Conservation (phyloP, 2,888 invertebrate species). For the Polydrusus cervinus region DNA sequence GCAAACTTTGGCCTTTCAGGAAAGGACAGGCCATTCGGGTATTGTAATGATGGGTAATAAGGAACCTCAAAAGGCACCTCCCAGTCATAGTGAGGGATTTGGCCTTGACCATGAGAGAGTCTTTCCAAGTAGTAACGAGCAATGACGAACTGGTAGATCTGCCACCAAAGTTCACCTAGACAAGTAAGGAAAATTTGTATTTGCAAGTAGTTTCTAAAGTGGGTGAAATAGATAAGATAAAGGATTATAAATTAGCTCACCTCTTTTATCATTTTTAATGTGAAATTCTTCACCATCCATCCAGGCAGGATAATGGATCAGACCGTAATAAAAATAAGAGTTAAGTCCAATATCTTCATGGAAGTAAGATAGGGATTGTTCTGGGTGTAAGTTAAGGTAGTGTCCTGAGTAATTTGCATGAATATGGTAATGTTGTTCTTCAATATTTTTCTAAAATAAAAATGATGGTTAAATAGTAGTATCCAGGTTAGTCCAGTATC, state of each 20-base stretch:
- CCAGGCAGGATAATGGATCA: slow-evolving; percentile 79
- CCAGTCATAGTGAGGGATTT: slow-evolving; percentile 76
- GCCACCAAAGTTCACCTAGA: slow-evolving; percentile 75
- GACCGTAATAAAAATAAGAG: slow-evolving; percentile 77
- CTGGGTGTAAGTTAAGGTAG: slow-evolving; percentile 74
- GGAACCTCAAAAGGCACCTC: slow-evolving; percentile 73
- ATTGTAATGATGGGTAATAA: slow-evolving; percentile 77
- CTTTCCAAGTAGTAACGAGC: slow-evolving; percentile 85
- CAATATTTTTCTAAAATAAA: slow-evolving; percentile 64
- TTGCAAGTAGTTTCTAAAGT: no score
- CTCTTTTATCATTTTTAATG: slow-evolving; percentile 75
- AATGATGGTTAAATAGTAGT: no score
- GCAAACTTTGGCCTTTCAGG: slow-evolving; percentile 77
- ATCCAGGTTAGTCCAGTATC: no score
- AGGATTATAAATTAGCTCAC: slow-evolving; percentile 71
- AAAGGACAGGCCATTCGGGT: slow-evolving; percentile 79
- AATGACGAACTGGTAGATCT: slow-evolving; percentile 79
- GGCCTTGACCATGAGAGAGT: slow-evolving; percentile 80
- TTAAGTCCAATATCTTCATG: slow-evolving; percentile 83
- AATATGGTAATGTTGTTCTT: slow-evolving; percentile 72
- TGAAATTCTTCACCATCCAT: slow-evolving; percentile 73
- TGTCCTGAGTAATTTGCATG: slow-evolving; percentile 78
- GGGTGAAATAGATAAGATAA: no score
- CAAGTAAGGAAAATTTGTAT: background rate
- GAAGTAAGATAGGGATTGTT: slow-evolving; percentile 78